A percentile compares a stretch with the other conserved stretches of the same genome.
phyloP scores from a whole-genome alignment of 2,113 vertebrate species.

The Perccottus glenii region DNA sequence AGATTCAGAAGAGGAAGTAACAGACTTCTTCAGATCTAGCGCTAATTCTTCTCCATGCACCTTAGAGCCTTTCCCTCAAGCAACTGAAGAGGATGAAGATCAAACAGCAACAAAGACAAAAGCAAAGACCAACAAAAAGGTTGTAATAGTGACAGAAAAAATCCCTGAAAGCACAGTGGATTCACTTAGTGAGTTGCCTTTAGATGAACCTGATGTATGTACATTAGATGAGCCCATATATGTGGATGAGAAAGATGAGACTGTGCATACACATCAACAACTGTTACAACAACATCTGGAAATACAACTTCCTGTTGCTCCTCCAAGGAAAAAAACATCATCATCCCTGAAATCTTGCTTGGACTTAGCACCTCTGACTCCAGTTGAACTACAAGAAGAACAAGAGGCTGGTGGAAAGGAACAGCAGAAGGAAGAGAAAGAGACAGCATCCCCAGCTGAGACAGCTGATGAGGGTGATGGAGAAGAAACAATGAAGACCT shows the following conservation, averaged over 20 bases:
- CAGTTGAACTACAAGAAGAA: constrained; percentile 44
- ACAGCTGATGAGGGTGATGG: constrained; percentile 58
- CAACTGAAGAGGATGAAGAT: constrained; percentile 21
- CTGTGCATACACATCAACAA: neutral
- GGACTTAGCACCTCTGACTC: constrained; percentile 71
- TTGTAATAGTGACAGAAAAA: constrained; percentile 28
- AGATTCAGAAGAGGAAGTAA: constrained; percentile 64
- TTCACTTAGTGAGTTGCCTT: constrained; percentile 36
- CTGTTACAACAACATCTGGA: constrained; percentile 20
- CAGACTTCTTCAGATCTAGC: constrained; percentile 74
- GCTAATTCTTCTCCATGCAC: constrained; percentile 73
- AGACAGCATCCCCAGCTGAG: constrained; percentile 57
- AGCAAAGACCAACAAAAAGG: constrained; percentile 31
- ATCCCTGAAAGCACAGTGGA: constrained; percentile 23
- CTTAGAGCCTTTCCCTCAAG: constrained; percentile 34
- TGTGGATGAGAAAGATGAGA: constrained; percentile 1
- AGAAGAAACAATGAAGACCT: constrained; percentile 8
- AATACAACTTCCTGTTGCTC: constrained; percentile 30
- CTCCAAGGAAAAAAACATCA: constrained; percentile 53
- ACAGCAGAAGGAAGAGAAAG: constrained; percentile 60
- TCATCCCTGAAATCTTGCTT: constrained; percentile 58
- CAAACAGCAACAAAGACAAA: constrained; percentile 34
- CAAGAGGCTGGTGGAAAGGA: constrained; percentile 44
- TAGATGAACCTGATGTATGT: constrained; percentile 40
- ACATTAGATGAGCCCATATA: constrained; percentile 17